phyloP scores from a whole-genome alignment of 1,140 invertebrate species.

The Formica exsecta region DNA sequence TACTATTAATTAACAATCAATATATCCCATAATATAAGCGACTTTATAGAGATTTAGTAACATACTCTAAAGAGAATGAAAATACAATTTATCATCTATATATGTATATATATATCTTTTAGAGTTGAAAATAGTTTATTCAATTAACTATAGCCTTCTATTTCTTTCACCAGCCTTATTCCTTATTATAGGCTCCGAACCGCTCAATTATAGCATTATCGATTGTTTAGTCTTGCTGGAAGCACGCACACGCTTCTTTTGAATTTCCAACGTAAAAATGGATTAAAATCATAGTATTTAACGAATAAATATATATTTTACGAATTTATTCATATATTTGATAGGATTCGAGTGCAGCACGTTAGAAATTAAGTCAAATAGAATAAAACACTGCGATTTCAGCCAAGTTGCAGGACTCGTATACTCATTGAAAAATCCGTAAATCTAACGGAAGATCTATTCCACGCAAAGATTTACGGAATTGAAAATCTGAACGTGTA shows the following conservation, averaged over 20 bases:
- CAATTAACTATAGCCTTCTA: slow-evolving; percentile 25
- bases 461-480: not conserved
- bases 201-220: slow-evolving; percentile 36
- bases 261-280: not conserved
- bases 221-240: slow-evolving; percentile 59
- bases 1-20: slow-evolving; percentile 63
- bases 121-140: slow-evolving; percentile 67
- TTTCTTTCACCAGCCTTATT: slow-evolving; percentile 63
- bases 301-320: not conserved
- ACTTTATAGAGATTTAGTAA: slow-evolving; percentile 76
- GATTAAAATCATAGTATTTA: slow-evolving; percentile 15
- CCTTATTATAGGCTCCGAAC: slow-evolving; percentile 32
- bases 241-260: not conserved
- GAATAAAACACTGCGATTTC: not conserved
- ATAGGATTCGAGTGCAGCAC: not conserved
- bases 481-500: not conserved
- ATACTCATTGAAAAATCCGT: not conserved
- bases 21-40: slow-evolving; percentile 49
- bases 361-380: not conserved
- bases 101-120: slow-evolving; percentile 23
- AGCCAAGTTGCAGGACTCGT: not conserved
- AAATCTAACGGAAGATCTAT: not conserved
- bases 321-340: not conserved
- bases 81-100: slow-evolving; percentile 74
- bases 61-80: slow-evolving; percentile 78